These are phyloP conservation scores for Antigone vipio DNA, from an alignment of 2,113 vertebrate genomes.

Conservation along the genomic window DNA sequence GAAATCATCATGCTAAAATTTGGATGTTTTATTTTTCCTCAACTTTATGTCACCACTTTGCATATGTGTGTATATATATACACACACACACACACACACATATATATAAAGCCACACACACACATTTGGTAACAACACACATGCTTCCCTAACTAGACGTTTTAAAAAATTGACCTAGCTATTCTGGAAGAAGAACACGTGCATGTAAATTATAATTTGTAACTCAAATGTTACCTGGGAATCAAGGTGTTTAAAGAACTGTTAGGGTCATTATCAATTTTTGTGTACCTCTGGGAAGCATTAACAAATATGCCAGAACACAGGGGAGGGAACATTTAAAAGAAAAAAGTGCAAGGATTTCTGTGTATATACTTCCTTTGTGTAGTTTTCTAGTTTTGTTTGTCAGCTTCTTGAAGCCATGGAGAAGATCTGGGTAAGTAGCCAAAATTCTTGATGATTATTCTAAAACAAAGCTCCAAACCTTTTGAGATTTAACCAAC, in stretches of 20 bases:
- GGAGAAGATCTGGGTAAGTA: not conserved
- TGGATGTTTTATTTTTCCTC: not conserved
- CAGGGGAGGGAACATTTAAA: not conserved
- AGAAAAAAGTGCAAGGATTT: not conserved
- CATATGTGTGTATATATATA: no score
- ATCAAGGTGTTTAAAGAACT: not conserved
- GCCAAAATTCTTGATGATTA: not conserved
- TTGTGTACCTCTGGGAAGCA: not conserved
- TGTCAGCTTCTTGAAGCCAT: not conserved
- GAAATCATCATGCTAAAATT: not conserved
- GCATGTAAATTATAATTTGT: not conserved
- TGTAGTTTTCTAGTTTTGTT: not conserved
- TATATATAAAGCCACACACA: not conserved
- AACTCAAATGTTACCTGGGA: not conserved
- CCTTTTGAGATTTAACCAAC: constrained; percentile 11
- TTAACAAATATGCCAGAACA: not conserved
- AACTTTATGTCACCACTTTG: not conserved
- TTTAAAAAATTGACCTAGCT: not conserved
- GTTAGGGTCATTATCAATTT: not conserved
- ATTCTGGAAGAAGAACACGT: not conserved
- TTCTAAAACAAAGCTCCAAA: not conserved
- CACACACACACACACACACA: not conserved
- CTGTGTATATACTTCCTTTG: not conserved
- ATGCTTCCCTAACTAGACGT: not conserved
- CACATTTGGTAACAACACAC: not conserved